These are phyloP conservation scores for Morbakka virulenta DNA, from an alignment of 30 jellyfish, hydroid and myxozoan species.

Conservation along the genomic window DNA sequence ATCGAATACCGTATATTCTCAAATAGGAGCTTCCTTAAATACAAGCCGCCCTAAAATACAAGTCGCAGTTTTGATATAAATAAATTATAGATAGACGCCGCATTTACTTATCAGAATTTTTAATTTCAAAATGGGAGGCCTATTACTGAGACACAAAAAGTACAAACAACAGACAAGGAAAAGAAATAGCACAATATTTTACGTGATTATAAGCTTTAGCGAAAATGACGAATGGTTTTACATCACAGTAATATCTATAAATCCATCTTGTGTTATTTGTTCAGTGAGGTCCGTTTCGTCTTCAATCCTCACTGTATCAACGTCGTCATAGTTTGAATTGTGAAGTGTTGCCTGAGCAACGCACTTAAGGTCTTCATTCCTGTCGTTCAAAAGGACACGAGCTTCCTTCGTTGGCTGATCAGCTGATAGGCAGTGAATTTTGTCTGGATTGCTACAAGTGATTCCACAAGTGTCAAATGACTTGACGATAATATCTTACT, in stretches of 20 bases:
- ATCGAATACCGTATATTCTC: not conserved
- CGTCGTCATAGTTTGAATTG: not conserved
- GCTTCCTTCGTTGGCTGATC: slow-evolving; percentile 36
- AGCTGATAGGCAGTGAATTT: slow-evolving; percentile 16
- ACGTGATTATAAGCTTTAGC: not conserved
- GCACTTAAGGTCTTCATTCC: slow-evolving; percentile 5
- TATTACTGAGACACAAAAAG: not conserved
- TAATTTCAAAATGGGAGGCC: not conserved
- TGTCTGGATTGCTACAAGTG: slow-evolving; percentile 18
- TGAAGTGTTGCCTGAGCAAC: not conserved
- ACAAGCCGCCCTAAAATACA: not conserved
- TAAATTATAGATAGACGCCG: too few species aligned
- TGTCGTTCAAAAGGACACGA: slow-evolving; percentile 9
- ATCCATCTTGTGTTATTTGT: not conserved
- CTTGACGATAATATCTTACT: not conserved
- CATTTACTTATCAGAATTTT: not conserved
- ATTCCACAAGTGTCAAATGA: slow-evolving; percentile 20
- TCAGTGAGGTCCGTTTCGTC: slow-evolving; percentile 1
- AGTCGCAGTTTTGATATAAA: not conserved
- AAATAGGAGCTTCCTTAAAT: not conserved
- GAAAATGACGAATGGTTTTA: not conserved
- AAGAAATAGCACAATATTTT: not conserved
- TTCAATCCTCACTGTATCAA: too few species aligned
- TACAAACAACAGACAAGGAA: not conserved
- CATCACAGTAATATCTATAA: not conserved